Conservation (phyloP, 2,888 invertebrate genomes). For the Oligia fasciuncula region DNA sequence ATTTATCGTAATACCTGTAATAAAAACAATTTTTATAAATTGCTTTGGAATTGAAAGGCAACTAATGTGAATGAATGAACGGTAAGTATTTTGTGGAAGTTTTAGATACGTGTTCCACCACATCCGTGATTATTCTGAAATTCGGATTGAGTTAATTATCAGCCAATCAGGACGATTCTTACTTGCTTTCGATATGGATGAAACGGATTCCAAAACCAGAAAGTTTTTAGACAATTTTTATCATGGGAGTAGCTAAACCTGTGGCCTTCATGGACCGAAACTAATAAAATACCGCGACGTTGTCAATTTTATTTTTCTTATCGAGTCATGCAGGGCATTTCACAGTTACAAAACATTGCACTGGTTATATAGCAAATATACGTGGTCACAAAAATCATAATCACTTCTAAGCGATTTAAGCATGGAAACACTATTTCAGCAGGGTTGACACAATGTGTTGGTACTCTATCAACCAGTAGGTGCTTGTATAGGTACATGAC, state of each 20-base stretch:
- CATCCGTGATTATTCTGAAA: not conserved
- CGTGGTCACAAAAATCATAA: slow-evolving; percentile 9
- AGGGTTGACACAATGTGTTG: no score
- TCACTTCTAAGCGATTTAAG: not conserved
- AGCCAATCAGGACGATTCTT: not conserved
- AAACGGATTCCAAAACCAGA: not conserved
- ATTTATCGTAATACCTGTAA: slow-evolving; percentile 43
- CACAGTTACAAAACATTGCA: not conserved
- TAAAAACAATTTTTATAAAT: slow-evolving; percentile 56
- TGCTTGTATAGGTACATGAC: not conserved
- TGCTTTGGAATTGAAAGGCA: slow-evolving; percentile 15
- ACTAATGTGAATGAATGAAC: not conserved
- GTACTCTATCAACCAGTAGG: no score
- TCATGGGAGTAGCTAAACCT: not conserved
- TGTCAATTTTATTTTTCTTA: not conserved
- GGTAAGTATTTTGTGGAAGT: not conserved
- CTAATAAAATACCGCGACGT: not conserved
- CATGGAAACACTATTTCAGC: not conserved
- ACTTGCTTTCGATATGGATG: not conserved
- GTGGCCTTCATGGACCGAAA: not conserved
- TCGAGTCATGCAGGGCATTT: not conserved
- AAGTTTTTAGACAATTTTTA: not conserved
- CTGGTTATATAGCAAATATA: not conserved
- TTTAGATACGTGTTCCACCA: not conserved
- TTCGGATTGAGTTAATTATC: not conserved